phyloP scores from a whole-genome alignment of 2,797 vertebrate genomes.

The Malurus leucopterus region DNA sequence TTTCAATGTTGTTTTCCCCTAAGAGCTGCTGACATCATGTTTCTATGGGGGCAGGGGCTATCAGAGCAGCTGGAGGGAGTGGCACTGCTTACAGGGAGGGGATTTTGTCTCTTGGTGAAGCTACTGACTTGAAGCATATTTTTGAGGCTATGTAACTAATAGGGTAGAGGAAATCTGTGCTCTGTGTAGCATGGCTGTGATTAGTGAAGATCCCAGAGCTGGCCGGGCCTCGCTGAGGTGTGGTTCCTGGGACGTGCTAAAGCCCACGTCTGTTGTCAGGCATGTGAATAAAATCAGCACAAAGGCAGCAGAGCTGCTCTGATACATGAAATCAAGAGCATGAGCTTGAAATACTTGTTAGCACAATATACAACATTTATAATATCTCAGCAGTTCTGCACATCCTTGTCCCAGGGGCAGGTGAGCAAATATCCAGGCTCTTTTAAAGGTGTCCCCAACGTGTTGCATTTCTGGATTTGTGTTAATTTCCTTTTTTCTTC shows the following conservation, averaged over 20 bases:
- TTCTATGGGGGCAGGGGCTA: slow-evolving; percentile 1
- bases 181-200: not conserved
- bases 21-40: not conserved
- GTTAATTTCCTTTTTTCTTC: not conserved
- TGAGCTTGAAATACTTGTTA: not conserved
- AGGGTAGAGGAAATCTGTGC: not conserved
- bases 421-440: not conserved
- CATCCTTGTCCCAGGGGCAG: not conserved
- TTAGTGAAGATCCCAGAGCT: not conserved
- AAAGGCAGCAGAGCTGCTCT: not conserved
- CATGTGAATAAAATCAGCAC: not conserved
- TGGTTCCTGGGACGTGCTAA: not conserved
- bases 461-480: not conserved
- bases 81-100: not conserved
- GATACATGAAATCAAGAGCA: not conserved
- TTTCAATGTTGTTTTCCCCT: not conserved
- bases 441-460: not conserved
- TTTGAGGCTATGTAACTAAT: slow-evolving; percentile 5
- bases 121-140: slow-evolving; percentile 37
- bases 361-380: not conserved
- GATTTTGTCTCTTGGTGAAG: slow-evolving; percentile 4
- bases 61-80: slow-evolving; percentile 15
- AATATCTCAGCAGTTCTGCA: not conserved
- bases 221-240: not conserved
- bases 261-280: not conserved